phyloP scores from a whole-genome alignment of 2,113 vertebrate genomes.

The Theropithecus gelada region DNA sequence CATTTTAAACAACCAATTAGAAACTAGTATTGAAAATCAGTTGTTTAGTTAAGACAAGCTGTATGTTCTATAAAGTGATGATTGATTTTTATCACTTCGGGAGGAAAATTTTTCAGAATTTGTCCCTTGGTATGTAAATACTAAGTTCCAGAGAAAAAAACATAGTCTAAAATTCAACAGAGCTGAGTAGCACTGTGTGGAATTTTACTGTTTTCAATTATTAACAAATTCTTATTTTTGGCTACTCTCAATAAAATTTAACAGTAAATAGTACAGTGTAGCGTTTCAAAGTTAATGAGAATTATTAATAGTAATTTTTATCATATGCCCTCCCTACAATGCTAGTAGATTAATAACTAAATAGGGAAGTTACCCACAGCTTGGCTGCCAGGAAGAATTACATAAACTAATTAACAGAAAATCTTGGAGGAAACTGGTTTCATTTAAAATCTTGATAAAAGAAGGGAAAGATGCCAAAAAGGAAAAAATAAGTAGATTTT shows the following conservation, averaged over 20 bases:
- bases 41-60: slow-evolving; percentile 12
- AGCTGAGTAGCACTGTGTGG: background rate
- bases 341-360: slow-evolving; percentile 57
- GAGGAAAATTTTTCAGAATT: background rate
- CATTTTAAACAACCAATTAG: background rate
- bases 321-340: slow-evolving; percentile 20
- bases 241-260: slow-evolving; percentile 39
- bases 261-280: slow-evolving; percentile 44
- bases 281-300: slow-evolving; percentile 59
- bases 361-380: slow-evolving; percentile 7
- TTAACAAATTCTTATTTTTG: slow-evolving; percentile 51
- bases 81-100: background rate
- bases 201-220: slow-evolving; percentile 46
- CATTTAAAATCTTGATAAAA: slow-evolving; percentile 55
- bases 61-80: background rate
- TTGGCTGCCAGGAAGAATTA: slow-evolving; percentile 66
- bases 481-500: slow-evolving; percentile 11
- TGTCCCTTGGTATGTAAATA: background rate
- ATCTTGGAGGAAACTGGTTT: slow-evolving; percentile 25
- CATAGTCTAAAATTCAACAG: slow-evolving; percentile 3
- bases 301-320: slow-evolving; percentile 62
- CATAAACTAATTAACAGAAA: slow-evolving; percentile 60
- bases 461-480: background rate
- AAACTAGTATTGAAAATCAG: slow-evolving; percentile 4
- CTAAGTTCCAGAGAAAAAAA: background rate